These are phyloP conservation scores for Nasalis larvatus DNA, from an alignment of 2,113 vertebrate genomes.

Conservation along the genomic window DNA sequence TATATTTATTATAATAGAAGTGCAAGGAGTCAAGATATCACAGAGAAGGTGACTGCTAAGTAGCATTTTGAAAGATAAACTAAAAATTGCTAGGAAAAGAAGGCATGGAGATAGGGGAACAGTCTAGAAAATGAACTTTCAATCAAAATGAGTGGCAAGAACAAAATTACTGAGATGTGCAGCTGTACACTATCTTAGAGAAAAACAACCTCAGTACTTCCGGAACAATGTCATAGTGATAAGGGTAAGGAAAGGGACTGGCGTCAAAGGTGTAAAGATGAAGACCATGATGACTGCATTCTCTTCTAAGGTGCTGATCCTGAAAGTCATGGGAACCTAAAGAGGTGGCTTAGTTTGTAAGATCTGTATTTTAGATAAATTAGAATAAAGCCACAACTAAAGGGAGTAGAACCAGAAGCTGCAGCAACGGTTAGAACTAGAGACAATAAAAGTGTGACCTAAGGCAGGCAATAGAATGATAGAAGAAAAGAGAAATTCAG, in stretches of 20 bases:
- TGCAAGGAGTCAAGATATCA: not conserved
- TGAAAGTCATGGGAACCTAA: not conserved
- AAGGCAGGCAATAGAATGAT: not conserved
- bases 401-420: not conserved
- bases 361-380: not conserved
- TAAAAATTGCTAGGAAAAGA: not conserved
- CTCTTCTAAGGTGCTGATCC: not conserved
- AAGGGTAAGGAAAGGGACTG: not conserved
- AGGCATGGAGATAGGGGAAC: not conserved
- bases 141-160: not conserved
- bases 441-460: not conserved
- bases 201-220: too few relatives aligned
- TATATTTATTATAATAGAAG: not conserved
- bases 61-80: constrained; percentile 11
- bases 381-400: not conserved
- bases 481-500: not conserved
- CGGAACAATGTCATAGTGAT: not conserved
- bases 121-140: not conserved
- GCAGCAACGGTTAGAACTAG: not conserved
- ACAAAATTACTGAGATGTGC: not conserved
- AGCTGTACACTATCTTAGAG: not conserved
- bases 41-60: not conserved
- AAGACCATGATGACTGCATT: not conserved
- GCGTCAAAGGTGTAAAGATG: not conserved
- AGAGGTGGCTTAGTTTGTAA: not conserved